These are phyloP conservation scores for Oceanodroma tethys DNA, from an alignment of 2,113 vertebrate genomes.

Conservation along the genomic window DNA sequence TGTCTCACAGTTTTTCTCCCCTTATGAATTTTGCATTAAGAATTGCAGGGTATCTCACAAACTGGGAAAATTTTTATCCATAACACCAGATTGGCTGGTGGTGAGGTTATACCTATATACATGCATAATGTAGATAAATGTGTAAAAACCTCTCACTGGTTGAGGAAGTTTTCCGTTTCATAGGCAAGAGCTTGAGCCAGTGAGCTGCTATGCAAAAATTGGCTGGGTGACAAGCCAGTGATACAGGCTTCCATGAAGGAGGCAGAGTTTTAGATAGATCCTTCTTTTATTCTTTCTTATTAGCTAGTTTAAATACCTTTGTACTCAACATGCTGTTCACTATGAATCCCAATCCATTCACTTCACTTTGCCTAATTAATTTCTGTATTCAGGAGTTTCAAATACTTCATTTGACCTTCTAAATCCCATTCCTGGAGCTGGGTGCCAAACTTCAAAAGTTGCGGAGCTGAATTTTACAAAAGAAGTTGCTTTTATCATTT, in stretches of 20 bases:
- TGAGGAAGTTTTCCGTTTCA: neutral
- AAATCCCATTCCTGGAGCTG: neutral
- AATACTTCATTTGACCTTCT: neutral
- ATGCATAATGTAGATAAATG: neutral
- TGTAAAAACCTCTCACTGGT: neutral
- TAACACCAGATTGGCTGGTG: neutral
- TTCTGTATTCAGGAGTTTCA: neutral
- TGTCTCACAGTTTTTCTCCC: neutral
- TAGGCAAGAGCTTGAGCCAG: neutral
- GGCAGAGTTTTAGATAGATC: neutral
- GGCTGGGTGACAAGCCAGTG: neutral
- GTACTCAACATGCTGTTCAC: neutral
- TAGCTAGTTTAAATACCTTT: neutral
- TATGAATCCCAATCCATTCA: neutral
- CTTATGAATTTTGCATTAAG: neutral
- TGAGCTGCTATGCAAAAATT: neutral
- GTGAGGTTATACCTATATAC: neutral
- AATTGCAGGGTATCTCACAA: neutral
- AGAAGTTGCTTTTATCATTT: neutral
- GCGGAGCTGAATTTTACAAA: neutral
- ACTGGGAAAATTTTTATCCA: neutral
- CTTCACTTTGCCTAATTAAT: neutral
- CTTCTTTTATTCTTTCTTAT: neutral
- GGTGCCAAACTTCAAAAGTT: neutral
- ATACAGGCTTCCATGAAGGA: neutral